Conservation (phyloP, 2,888 invertebrate genomes). For the Drosophila nr. medialis region DNA sequence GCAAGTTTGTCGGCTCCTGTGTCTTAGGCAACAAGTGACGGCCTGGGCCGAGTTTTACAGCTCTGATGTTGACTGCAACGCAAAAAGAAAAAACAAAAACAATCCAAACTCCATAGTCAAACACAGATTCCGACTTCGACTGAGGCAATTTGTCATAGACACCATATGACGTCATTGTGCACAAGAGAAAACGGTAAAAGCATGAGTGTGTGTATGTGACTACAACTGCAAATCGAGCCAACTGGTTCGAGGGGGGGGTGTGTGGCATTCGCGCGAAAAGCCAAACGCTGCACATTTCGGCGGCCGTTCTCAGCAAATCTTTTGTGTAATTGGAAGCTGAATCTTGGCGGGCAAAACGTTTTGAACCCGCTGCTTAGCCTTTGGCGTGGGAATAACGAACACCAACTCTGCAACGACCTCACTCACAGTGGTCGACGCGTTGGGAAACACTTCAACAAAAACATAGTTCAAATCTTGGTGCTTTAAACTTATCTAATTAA, state of each 20-base stretch:
- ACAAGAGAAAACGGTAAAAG: constrained; percentile 9
- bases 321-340: constrained; percentile 76
- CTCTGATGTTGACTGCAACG: not conserved
- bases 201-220: not conserved
- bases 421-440: constrained; percentile 35
- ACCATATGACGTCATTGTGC: constrained; percentile 50
- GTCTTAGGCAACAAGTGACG: constrained; percentile 47
- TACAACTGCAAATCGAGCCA: constrained; percentile 30
- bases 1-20: constrained; percentile 19
- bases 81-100: not conserved
- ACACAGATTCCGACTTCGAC: constrained; percentile 2
- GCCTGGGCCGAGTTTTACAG: constrained; percentile 8
- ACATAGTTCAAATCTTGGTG: not conserved
- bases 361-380: constrained; percentile 72
- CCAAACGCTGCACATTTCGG: constrained; percentile 70
- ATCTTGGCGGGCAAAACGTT: constrained; percentile 70
- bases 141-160: constrained; percentile 54
- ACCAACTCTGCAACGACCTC: constrained; percentile 26
- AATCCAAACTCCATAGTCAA: not conserved
- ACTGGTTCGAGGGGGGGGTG: not conserved
- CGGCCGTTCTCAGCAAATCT: constrained; percentile 73
- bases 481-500: not conserved
- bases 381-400: constrained; percentile 69
- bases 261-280: constrained; percentile 52
- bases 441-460: not conserved